A percentile compares a stretch with the other conserved stretches of the same genome.
Evolutionary conservation across 2,888 invertebrate genomes (phyloP).

Genomic region (Lycia hirtaria): DNA sequence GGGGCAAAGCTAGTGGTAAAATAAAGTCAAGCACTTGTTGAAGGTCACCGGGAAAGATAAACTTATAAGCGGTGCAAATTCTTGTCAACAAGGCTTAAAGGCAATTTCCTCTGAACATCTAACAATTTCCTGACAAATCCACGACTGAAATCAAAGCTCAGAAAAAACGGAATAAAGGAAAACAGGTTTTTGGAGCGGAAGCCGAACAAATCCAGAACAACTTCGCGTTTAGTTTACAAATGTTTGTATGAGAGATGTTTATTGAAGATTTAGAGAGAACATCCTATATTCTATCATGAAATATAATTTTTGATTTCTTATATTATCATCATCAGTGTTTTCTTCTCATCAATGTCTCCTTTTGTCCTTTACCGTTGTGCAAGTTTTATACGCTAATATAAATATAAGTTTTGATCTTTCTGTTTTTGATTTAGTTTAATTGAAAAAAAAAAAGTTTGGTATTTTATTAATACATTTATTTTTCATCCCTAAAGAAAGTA

Average conservation of each 20-base stretch:
- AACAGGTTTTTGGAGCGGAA: slow-evolving; percentile 35
- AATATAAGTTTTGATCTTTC: too few relatives aligned
- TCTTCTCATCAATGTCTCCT: too few relatives aligned
- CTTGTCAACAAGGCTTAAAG: slow-evolving; percentile 57
- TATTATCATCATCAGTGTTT: background rate
- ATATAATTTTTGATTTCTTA: background rate
- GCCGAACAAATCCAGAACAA: slow-evolving; percentile 27
- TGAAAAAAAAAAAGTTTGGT: too few relatives aligned
- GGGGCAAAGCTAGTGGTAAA: too few relatives aligned
- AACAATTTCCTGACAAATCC: slow-evolving; percentile 60
- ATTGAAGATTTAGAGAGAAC: background rate
- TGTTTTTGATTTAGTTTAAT: too few relatives aligned
- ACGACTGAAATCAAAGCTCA: slow-evolving; percentile 53
- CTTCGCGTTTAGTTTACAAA: slow-evolving; percentile 28
- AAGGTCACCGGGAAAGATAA: slow-evolving; percentile 22
- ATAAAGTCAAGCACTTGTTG: background rate
- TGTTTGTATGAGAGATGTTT: slow-evolving; percentile 14
- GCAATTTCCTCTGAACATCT: slow-evolving; percentile 64
- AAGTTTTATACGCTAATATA: too few relatives aligned
- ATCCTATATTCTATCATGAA: too few relatives aligned
- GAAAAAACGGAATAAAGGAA: slow-evolving; percentile 46
- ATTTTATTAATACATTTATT: too few relatives aligned
- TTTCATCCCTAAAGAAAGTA: too few relatives aligned
- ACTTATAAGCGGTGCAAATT: slow-evolving; percentile 45
- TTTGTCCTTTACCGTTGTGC: too few relatives aligned